Evolutionary conservation across 2,797 vertebrate species (phyloP).

Genomic region (Capromys pilorides): DNA sequence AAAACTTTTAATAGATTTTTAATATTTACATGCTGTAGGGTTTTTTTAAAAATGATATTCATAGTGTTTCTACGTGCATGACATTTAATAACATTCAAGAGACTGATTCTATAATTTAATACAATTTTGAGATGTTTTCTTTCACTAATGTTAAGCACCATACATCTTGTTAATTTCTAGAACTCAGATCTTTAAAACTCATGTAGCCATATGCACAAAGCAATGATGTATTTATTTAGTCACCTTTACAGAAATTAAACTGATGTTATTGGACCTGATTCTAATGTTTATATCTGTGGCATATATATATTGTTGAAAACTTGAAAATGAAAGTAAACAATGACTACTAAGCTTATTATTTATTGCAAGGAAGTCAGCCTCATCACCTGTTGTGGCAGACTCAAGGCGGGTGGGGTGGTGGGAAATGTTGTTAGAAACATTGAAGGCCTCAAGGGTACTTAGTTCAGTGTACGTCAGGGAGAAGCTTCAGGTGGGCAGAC

Average conservation of each 20-base stretch:
- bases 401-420: neutral
- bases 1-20: slow-evolving; percentile 60
- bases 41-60: neutral
- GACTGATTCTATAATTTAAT: neutral
- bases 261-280: neutral
- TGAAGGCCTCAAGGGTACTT: neutral
- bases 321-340: neutral
- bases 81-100: slow-evolving; percentile 32
- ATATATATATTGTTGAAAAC: neutral
- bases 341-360: neutral
- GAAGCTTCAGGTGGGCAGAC: neutral
- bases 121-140: neutral
- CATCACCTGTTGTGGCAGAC: neutral
- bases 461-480: neutral
- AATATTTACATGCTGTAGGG: slow-evolving; percentile 59
- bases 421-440: neutral
- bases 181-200: neutral
- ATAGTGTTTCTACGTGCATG: neutral
- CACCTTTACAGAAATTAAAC: neutral
- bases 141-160: neutral
- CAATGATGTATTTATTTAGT: neutral
- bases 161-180: neutral
- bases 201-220: neutral
- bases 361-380: neutral
- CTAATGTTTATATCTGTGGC: neutral